These are phyloP conservation scores for Phortica okadai DNA, from an alignment of 2,888 invertebrate species.

Conservation along the genomic window DNA sequence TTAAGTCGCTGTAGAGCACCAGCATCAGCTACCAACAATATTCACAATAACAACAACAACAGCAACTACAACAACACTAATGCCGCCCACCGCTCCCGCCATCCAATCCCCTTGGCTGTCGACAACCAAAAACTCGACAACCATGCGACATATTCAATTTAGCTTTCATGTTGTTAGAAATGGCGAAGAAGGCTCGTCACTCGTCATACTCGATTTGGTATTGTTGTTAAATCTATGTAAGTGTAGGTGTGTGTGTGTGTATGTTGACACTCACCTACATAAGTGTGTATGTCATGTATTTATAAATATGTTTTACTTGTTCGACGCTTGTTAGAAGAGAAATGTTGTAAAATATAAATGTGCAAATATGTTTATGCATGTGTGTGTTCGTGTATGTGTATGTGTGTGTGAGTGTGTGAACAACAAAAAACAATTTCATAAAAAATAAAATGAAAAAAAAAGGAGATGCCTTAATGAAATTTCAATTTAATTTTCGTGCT, in stretches of 20 bases:
- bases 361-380: too few relatives aligned
- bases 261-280: too few relatives aligned
- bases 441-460: background rate
- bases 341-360: too few relatives aligned
- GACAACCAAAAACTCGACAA: background rate
- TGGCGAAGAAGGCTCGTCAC: background rate
- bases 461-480: background rate
- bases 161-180: conserved; percentile 20
- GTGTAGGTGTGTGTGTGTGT: background rate
- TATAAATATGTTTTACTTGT: background rate
- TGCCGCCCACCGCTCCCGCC: background rate
- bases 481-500: background rate
- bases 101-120: background rate
- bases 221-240: background rate
- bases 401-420: too few relatives aligned
- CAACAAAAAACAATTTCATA: background rate
- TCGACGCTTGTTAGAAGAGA: background rate
- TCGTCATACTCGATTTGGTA: background rate
- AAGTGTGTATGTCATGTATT: background rate
- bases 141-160: conserved; percentile 17
- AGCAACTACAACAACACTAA: background rate
- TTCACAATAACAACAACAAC: background rate
- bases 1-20: conserved; percentile 62
- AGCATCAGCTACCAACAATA: background rate
- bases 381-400: too few relatives aligned